These are phyloP conservation scores for Ictalurus furcatus DNA, from an alignment of 2,113 vertebrate species.

Conservation along the genomic window DNA sequence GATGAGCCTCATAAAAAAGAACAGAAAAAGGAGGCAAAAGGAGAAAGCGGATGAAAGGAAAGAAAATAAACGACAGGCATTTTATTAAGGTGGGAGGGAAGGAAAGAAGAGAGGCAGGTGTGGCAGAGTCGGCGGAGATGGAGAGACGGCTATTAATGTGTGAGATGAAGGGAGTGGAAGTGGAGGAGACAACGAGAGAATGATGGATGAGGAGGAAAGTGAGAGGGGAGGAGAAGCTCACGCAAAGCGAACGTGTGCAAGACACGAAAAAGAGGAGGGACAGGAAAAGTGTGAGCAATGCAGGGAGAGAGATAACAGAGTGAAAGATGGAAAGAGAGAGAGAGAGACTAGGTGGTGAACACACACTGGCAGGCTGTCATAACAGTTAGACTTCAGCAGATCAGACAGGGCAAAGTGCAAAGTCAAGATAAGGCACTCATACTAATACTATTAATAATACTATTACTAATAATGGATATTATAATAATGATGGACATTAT, in stretches of 20 bases:
- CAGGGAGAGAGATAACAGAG: constrained; percentile 40
- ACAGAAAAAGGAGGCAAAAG: constrained; percentile 40
- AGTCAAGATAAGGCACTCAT: constrained; percentile 19
- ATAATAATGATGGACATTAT: neutral
- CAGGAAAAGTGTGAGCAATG: constrained; percentile 50
- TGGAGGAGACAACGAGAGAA: constrained; percentile 58
- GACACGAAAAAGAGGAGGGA: constrained; percentile 41
- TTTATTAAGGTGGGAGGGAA: constrained; percentile 20
- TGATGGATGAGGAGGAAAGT: constrained; percentile 58
- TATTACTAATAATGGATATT: neutral
- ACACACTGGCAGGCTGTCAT: constrained; percentile 69
- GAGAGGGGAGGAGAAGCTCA: constrained; percentile 36
- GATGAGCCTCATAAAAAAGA: constrained; percentile 56
- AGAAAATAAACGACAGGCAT: constrained; percentile 51
- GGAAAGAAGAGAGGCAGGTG: constrained; percentile 55
- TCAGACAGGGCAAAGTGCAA: constrained; percentile 57
- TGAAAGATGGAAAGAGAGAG: constrained; percentile 51
- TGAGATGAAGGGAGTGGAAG: constrained; percentile 62
- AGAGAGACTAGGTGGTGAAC: constrained; percentile 56
- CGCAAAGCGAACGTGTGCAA: constrained; percentile 38
- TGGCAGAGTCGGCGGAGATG: constrained; percentile 55
- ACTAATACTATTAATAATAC: neutral
- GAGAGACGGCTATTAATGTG: constrained; percentile 62
- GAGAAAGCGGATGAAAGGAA: neutral
- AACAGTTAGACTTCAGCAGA: constrained; percentile 56